Base-by-base conservation (phyloP, 1,140 invertebrate genomes). In the Drosophila arawakana region DNA sequence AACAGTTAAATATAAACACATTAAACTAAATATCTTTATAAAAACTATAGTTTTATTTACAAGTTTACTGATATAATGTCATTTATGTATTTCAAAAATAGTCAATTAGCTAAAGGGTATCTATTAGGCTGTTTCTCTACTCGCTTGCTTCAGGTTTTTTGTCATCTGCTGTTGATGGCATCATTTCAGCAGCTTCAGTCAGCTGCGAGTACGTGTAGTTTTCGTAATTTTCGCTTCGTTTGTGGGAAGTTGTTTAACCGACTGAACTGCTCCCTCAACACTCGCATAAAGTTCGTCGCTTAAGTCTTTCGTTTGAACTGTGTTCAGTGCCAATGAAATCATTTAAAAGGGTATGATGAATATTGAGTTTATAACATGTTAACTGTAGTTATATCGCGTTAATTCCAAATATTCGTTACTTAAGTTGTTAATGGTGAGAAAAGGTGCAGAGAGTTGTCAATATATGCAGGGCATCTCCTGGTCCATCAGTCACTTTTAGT, bases 161-260 rank as follows among this genome's bases (percentile, higher is more conserved):
- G 59, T 73, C 61, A 61, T 46, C 55, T 61, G 70, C 74, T 81
- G 81, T 76, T 85, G 81, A 84, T 85, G 81, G 81, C 81, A 84
- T 80, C 81, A 84, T 84, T 84, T 84, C 81, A 84, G 73, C 81
- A 84, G 81, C 77, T 73, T 83, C 76, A 68, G 61, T 62, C 78
- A 79, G 73, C 65, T 79, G 66, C 66, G 70, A 62, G 54, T 67
- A 75, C 75, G 73, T 73, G 79, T 71, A 75, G 49, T 71, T 84
- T 76, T 85, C 85, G 81, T 71, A 84, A 84, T 84, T 35, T 77
- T 74, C 62, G 62, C 62, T 76, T 54, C 46, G 72, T 60, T 83
- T 75, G 81, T 83, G 81, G 81, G 81, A 84, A 84, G 81, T 63
- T 60, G 46, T 52, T 49, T 47, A 57, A 59, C 47, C 57, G 43